A percentile compares a stretch with the other conserved stretches of the same genome.
Evolutionary conservation across 1,140 invertebrate genomes (phyloP).

Genomic region (Adoxophyes honmai): DNA sequence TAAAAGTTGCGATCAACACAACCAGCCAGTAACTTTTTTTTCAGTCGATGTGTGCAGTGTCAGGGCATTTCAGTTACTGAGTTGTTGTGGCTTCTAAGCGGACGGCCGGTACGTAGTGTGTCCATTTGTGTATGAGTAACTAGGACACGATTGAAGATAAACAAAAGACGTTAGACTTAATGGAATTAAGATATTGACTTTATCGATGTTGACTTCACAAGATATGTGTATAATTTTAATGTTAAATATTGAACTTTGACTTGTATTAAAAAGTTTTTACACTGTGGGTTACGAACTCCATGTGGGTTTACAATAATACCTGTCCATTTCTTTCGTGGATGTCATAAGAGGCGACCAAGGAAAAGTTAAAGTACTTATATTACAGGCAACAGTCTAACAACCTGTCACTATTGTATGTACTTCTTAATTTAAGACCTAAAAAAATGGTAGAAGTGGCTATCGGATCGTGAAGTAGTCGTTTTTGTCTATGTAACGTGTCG

Average conservation of each 20-base stretch:
- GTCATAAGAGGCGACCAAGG: no score
- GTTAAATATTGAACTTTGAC: background rate
- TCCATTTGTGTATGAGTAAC: background rate
- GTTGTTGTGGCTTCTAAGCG: constrained; percentile 40
- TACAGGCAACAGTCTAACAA: no score
- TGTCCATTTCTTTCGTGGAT: no score
- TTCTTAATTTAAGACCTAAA: no score
- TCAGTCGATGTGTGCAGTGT: constrained; percentile 24
- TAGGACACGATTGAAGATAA: constrained; percentile 1
- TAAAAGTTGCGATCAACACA: background rate
- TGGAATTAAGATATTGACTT: background rate
- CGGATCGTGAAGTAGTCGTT: no score
- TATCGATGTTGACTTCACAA: background rate
- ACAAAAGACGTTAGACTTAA: background rate
- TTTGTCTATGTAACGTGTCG: background rate
- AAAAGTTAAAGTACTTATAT: no score
- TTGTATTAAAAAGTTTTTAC: background rate
- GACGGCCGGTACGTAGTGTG: background rate
- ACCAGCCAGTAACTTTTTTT: constrained; percentile 12
- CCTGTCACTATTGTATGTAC: no score
- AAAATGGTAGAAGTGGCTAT: no score
- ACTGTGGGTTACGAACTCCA: no score
- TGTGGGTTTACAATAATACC: no score
- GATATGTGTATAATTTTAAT: background rate
- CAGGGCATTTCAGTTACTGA: constrained; percentile 41